Conservation (phyloP, 2,888 invertebrate genomes). For the Abrostola tripartita region DNA sequence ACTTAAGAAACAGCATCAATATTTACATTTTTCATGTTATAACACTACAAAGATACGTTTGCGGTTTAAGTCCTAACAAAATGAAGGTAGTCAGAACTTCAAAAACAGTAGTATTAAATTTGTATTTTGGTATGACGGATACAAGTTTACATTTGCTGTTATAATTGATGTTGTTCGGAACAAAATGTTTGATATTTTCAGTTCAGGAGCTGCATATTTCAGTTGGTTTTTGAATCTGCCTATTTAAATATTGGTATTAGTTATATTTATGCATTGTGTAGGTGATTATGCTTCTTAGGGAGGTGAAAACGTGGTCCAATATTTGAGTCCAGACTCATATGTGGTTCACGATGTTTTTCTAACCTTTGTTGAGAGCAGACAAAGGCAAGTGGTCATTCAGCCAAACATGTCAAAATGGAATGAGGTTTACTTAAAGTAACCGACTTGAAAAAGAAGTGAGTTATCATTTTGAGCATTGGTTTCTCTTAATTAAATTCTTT, state of each 20-base stretch:
- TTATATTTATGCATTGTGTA: constrained; percentile 55
- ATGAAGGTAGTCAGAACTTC: not conserved
- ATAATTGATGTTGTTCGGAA: not conserved
- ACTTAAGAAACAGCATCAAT: constrained; percentile 55
- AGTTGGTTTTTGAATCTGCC: constrained; percentile 36
- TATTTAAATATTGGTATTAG: constrained; percentile 52
- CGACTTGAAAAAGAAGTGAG: no score
- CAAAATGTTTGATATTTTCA: not conserved
- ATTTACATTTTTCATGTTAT: constrained; percentile 56
- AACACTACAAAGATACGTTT: constrained; percentile 35
- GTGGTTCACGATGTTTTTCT: constrained; percentile 55
- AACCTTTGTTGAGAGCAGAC: constrained; percentile 13
- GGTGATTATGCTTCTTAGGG: constrained; percentile 51
- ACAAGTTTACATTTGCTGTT: constrained; percentile 36
- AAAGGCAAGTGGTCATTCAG: not conserved
- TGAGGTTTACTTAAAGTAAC: no score
- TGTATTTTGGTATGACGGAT: constrained; percentile 34
- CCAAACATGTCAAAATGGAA: not conserved
- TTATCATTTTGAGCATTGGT: no score
- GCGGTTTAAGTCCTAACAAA: not conserved
- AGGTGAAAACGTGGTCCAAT: constrained; percentile 54
- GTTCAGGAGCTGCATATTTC: constrained; percentile 21
- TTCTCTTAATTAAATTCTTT: no score
- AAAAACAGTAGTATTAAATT: constrained; percentile 27
- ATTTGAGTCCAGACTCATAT: constrained; percentile 41